Conservation (phyloP, 2,888 invertebrate species). For the Andrena flavipes region DNA sequence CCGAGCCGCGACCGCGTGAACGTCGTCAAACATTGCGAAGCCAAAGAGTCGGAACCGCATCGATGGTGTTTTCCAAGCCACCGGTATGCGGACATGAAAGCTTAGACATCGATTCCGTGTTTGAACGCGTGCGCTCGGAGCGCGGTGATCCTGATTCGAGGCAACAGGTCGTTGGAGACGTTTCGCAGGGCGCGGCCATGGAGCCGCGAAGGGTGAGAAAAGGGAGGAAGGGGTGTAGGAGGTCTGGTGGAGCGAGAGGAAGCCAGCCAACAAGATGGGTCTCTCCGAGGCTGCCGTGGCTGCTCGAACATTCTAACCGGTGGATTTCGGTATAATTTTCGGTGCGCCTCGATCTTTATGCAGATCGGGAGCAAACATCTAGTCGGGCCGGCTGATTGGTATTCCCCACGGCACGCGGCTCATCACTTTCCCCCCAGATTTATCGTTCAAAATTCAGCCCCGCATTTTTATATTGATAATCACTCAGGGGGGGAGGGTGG, state of each 20-base stretch:
- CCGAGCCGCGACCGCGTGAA: neutral
- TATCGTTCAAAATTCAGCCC: constrained; percentile 78
- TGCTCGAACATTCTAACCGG: constrained; percentile 59
- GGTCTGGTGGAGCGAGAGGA: neutral
- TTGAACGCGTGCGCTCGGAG: constrained; percentile 31
- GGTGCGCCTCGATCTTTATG: constrained; percentile 79
- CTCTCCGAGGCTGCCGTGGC: constrained; percentile 24
- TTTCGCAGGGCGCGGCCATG: constrained; percentile 45
- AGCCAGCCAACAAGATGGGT: constrained; percentile 35
- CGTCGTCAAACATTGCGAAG: constrained; percentile 19
- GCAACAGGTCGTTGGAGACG: constrained; percentile 46
- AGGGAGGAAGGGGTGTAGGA: constrained; percentile 1
- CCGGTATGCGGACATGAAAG: constrained; percentile 50
- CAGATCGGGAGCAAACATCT: constrained; percentile 81
- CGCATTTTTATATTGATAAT: constrained; percentile 81
- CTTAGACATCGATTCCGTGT: constrained; percentile 53
- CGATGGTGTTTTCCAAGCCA: constrained; percentile 32
- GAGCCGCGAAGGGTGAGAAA: constrained; percentile 46
- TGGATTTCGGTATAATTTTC: constrained; percentile 77
- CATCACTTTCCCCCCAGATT: constrained; percentile 78
- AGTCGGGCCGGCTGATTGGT: constrained; percentile 81
- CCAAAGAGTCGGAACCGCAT: constrained; percentile 35
- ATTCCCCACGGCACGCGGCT: constrained; percentile 75
- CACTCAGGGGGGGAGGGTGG: constrained; percentile 54
- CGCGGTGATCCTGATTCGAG: constrained; percentile 42